Conservation (phyloP, 2,797 vertebrate species). For the Sebastolobus alascanus region DNA sequence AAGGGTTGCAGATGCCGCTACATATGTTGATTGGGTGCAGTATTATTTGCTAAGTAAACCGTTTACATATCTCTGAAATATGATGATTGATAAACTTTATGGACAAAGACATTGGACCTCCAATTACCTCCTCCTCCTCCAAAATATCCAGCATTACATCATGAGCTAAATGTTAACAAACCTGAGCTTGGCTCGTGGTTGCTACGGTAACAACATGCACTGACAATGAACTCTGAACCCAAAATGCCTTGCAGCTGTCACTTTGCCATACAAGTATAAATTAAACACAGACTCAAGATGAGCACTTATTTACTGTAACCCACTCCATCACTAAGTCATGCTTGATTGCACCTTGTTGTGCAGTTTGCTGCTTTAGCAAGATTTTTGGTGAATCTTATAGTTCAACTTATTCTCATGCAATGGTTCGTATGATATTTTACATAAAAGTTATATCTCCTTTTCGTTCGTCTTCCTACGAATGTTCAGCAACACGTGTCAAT, state of each 20-base stretch:
- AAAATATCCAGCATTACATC: neutral
- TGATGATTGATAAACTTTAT: neutral
- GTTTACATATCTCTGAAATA: neutral
- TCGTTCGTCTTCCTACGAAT: too few species aligned
- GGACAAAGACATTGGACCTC: neutral
- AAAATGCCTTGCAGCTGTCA: constrained; percentile 1
- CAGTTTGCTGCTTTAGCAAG: too few species aligned
- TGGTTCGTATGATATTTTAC: too few species aligned
- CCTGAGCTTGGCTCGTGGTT: neutral
- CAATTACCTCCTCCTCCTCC: too few species aligned
- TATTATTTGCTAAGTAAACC: neutral
- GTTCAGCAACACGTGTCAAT: too few species aligned
- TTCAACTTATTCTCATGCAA: too few species aligned
- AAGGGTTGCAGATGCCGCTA: neutral
- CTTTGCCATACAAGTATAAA: neutral
- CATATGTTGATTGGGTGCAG: neutral
- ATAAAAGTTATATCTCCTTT: too few species aligned
- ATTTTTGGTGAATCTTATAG: neutral
- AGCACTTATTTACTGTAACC: neutral
- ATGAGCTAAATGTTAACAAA: neutral
- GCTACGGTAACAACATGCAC: constrained; percentile 17
- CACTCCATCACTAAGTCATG: neutral
- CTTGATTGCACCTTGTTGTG: neutral
- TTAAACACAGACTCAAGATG: constrained; percentile 3
- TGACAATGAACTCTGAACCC: neutral